phyloP scores from a whole-genome alignment of 2,797 vertebrate genomes.

The Potorous gilbertii region DNA sequence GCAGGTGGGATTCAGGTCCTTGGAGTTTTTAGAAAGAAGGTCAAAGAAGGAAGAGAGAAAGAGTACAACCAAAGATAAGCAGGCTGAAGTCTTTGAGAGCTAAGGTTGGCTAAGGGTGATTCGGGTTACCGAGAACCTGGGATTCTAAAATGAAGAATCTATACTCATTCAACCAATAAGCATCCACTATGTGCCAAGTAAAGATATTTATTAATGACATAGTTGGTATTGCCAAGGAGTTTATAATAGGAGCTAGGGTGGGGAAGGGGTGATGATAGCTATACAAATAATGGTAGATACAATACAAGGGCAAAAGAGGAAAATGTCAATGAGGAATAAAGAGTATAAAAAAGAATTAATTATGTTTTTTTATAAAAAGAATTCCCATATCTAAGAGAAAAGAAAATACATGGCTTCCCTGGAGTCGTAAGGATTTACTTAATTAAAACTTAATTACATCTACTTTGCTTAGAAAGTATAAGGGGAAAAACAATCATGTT shows the following conservation, averaged over 20 bases:
- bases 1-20: not conserved
- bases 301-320: constrained; percentile 3
- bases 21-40: not conserved
- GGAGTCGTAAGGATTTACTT: not conserved
- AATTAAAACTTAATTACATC: constrained; percentile 24
- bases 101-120: not conserved
- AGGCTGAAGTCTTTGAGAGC: not conserved
- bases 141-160: not conserved
- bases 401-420: constrained; percentile 46
- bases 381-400: constrained; percentile 33
- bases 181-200: not conserved
- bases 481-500: constrained; percentile 10
- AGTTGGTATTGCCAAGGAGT: not conserved
- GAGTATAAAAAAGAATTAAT: constrained; percentile 20
- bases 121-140: not conserved
- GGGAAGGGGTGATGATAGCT: not conserved
- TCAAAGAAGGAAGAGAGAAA: not conserved
- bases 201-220: not conserved
- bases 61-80: not conserved
- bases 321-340: constrained; percentile 9
- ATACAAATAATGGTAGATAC: not conserved
- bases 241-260: not conserved
- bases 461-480: constrained; percentile 29
- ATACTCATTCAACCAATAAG: not conserved
- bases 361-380: not conserved